Conservation (phyloP, 2,113 vertebrate genomes). For the Acanthochromis polyacanthus region DNA sequence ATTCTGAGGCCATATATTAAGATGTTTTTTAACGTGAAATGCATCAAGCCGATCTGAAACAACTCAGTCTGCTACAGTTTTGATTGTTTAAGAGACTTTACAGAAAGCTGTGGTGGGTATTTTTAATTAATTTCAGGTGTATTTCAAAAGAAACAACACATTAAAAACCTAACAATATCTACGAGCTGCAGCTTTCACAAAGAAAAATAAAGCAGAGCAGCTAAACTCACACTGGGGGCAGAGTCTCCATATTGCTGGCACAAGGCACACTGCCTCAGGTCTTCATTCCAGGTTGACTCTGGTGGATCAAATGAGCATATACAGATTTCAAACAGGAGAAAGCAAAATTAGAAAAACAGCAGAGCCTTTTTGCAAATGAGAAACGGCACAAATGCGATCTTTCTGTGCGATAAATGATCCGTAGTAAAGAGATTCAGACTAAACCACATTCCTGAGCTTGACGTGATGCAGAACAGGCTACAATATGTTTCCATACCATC, state of each 20-base stretch:
- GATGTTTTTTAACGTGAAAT: no score
- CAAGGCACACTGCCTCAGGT: slow-evolving; percentile 88
- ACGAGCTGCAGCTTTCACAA: background rate
- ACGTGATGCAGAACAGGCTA: background rate
- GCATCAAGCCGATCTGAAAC: no score
- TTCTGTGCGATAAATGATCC: background rate
- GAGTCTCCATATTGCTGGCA: slow-evolving; percentile 90
- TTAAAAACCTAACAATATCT: background rate
- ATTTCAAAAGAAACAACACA: no score
- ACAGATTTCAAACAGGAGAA: background rate
- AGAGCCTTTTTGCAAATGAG: background rate
- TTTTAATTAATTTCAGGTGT: no score
- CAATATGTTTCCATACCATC: slow-evolving; percentile 54
- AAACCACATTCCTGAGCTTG: background rate
- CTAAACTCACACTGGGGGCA: slow-evolving; percentile 83
- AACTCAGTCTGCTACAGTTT: no score
- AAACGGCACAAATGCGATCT: background rate
- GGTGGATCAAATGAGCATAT: background rate
- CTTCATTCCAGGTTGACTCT: slow-evolving; percentile 71
- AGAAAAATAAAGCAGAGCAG: background rate
- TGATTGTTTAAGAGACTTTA: no score
- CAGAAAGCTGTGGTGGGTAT: no score
- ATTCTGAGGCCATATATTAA: no score
- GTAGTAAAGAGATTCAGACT: background rate
- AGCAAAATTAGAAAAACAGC: background rate